Conservation (phyloP, 2,888 invertebrate genomes). For the Eupeodes luniger region DNA sequence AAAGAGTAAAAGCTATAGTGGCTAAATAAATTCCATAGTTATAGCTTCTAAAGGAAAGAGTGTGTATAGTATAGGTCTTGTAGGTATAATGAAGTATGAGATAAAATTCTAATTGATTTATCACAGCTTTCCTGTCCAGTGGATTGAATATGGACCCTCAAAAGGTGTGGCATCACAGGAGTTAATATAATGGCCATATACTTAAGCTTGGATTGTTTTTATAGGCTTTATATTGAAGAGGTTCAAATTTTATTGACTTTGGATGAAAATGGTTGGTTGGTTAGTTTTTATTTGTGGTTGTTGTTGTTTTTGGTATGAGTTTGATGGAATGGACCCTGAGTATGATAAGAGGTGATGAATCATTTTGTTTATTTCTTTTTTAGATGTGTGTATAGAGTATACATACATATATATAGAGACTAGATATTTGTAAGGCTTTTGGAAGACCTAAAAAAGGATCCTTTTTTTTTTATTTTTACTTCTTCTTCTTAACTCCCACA, state of each 20-base stretch:
- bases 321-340: constrained; percentile 2
- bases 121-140: constrained; percentile 27
- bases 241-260: constrained; percentile 38
- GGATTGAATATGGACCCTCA: constrained; percentile 6
- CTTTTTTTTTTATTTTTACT: too few species aligned
- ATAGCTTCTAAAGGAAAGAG: constrained; percentile 8
- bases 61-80: not conserved
- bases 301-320: not conserved
- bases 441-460: too few species aligned
- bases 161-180: constrained; percentile 18
- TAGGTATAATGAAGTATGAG: constrained; percentile 6
- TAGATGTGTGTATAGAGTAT: too few species aligned
- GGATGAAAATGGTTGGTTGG: not conserved
- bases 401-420: too few species aligned
- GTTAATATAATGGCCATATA: constrained; percentile 35
- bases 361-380: not conserved
- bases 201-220: constrained; percentile 33
- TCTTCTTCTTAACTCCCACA: too few species aligned
- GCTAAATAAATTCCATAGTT: constrained; percentile 33
- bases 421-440: too few species aligned
- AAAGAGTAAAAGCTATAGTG: constrained; percentile 46
- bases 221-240: constrained; percentile 30
- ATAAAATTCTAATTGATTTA: constrained; percentile 69
- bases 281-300: not conserved
- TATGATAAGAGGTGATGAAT: constrained; percentile 26